Evolutionary conservation across 2,888 invertebrate species (phyloP), one percentile per base, ranked within the genome.

Genomic region (Campaea margaritaria): DNA sequence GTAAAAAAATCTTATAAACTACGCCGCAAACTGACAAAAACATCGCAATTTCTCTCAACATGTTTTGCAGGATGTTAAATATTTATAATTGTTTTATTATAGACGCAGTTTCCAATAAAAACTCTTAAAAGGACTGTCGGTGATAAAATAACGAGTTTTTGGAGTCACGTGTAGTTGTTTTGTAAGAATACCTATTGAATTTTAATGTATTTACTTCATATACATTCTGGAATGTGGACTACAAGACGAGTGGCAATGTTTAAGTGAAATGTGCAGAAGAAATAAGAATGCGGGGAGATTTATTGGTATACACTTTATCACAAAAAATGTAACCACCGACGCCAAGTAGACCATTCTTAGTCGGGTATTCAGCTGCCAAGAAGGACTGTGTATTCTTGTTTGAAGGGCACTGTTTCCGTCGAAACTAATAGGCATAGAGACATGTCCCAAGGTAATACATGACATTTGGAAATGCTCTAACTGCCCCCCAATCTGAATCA

Each of bases 31-130:
- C 15, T 7, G 3, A 27, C 21, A 54, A 54, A 46, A 54, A 50
- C 45, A n/a, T 41, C 49, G 48, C 21, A 44, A 53, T 50, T 59
- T 45, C 49, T 45, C 49, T 49, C 5, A 5, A 44, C 28, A 49
- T 54, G 42, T 54, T 50, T 46, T 42, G 15, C 44, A 14, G 31
- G 34, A 21, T 34, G 49, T 42, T 59, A 45, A 59, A 59, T 59
- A 59, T 59, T 54, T 50, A 59, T 50, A 53, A 54, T 50, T 46
- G 49, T 54, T 54, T 49, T 54, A 45, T 42, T 54, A 45, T 34
- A 49, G 27, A 43, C 44, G 49, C 45, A 43, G 41, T 45, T 45
- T 15, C 34, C 34, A 42, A 54, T 50, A 54, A 59, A 51, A 50
- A 54, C n/a, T 16, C 53, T 39, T 21, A 53, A 36, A 49, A 49